Evolutionary conservation across 53 echinoderm and acorn worm species (phyloP).

Genomic region (Stichopus horrens): DNA sequence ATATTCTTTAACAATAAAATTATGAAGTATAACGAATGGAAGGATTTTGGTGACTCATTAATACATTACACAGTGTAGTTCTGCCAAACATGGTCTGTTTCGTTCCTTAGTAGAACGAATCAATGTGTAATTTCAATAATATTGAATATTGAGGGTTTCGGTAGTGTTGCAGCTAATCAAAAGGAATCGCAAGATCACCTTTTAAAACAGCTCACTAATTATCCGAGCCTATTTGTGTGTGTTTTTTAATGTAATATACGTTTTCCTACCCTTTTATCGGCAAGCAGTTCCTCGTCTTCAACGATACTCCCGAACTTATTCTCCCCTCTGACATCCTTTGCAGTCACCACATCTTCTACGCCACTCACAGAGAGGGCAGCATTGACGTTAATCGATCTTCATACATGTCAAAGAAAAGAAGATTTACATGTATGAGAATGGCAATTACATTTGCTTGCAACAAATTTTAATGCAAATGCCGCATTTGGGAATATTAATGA

Average conservation of each 20-base stretch:
- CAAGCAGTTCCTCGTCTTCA: slow-evolving; percentile 45
- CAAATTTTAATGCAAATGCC: neutral
- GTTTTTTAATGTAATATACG: too few species aligned
- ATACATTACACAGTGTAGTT: too few species aligned
- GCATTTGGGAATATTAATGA: neutral
- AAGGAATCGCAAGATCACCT: neutral
- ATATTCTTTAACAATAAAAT: too few species aligned
- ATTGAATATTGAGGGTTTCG: neutral
- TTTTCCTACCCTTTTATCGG: slow-evolving; percentile 44
- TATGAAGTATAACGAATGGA: too few species aligned
- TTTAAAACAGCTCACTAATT: neutral
- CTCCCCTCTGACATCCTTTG: slow-evolving; percentile 69
- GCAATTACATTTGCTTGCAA: neutral
- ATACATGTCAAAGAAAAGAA: too few species aligned
- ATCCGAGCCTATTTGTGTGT: neutral
- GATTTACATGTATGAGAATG: neutral
- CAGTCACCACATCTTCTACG: slow-evolving; percentile 67
- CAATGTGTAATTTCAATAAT: too few species aligned
- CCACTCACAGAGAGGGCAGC: slow-evolving; percentile 70
- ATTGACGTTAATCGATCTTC: slow-evolving; percentile 68
- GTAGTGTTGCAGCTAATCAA: neutral
- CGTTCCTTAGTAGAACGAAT: too few species aligned
- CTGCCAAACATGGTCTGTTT: too few species aligned
- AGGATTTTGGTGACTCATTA: too few species aligned
- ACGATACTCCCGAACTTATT: slow-evolving; percentile 54